Percentiles rank a stretch among this genome's conserved stretches.
Evolutionary conservation across 2,113 vertebrate genomes (phyloP).

Genomic region (Rhabdornis inornatus): DNA sequence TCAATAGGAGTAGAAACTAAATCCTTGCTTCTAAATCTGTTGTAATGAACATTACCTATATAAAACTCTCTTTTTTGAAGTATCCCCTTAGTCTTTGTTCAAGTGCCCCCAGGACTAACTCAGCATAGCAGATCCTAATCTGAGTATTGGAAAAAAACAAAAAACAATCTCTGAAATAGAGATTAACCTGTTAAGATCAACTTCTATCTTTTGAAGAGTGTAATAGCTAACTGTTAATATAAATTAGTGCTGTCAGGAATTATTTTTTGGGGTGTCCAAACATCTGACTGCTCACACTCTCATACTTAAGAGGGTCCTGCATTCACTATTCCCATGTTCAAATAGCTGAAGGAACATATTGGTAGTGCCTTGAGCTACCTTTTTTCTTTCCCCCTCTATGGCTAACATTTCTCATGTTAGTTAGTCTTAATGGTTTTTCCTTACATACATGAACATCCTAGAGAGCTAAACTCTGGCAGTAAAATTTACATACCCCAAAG

Average conservation of each 20-base stretch:
- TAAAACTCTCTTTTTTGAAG: neutral
- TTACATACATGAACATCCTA: neutral
- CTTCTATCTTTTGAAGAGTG: neutral
- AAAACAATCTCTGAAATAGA: neutral
- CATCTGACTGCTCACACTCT: neutral
- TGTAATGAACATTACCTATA: neutral
- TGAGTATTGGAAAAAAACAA: neutral
- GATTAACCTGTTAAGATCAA: neutral
- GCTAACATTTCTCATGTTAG: neutral
- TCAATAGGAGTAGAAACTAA: neutral
- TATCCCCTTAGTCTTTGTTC: neutral
- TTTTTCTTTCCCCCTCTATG: neutral
- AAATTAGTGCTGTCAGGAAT: neutral
- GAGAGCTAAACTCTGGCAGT: neutral
- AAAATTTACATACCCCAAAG: neutral
- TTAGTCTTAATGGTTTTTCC: neutral
- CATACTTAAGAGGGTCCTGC: neutral
- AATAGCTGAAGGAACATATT: neutral
- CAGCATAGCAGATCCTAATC: neutral
- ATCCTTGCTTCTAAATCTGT: neutral
- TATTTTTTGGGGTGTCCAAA: neutral
- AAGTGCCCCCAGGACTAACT: neutral
- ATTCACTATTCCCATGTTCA: neutral
- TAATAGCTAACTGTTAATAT: neutral
- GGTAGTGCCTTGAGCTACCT: neutral